These are phyloP conservation scores for Zaprionus vittiger DNA, from an alignment of 1,140 invertebrate species.

Conservation along the genomic window DNA sequence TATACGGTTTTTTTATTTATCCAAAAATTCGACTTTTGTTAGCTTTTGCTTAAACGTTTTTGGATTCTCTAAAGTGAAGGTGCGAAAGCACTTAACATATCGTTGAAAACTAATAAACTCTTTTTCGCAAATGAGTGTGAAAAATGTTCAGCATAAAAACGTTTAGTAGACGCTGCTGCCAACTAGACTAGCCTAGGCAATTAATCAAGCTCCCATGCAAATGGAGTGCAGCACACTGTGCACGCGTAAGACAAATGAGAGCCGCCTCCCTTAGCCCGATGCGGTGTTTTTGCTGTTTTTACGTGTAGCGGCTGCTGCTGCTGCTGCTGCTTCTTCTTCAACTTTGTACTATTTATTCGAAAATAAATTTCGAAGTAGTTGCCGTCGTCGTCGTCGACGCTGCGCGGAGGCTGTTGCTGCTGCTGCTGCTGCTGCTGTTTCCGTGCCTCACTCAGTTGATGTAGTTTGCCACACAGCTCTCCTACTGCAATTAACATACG, in stretches of 20 bases:
- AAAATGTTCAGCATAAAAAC: slow-evolving; percentile 14
- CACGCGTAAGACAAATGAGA: slow-evolving; percentile 59
- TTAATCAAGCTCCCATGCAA: slow-evolving; percentile 25
- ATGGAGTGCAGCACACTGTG: slow-evolving; percentile 57
- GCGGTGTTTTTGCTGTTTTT: slow-evolving; percentile 69
- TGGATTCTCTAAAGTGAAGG: slow-evolving; percentile 13
- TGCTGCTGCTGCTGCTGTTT: slow-evolving; percentile 25
- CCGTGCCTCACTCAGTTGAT: slow-evolving; percentile 22
- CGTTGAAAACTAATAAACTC: slow-evolving; percentile 9
- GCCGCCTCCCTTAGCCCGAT: slow-evolving; percentile 39
- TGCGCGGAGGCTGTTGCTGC: slow-evolving; percentile 10
- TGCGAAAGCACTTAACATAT: slow-evolving; percentile 26
- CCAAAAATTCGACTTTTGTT: not conserved
- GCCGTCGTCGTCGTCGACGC: slow-evolving; percentile 23
- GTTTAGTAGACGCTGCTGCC: not conserved
- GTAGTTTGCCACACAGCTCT: slow-evolving; percentile 54
- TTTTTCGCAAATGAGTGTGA: slow-evolving; percentile 21
- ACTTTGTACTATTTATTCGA: slow-evolving; percentile 82
- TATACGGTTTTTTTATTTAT: not conserved
- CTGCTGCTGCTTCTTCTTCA: slow-evolving; percentile 68
- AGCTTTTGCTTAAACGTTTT: not conserved
- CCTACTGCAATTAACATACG: slow-evolving; percentile 69
- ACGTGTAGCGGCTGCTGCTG: slow-evolving; percentile 57
- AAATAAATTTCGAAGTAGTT: slow-evolving; percentile 82
- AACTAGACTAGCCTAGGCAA: not conserved